Conservation (phyloP, 2,113 vertebrate species). For the Vulpes vulpes region DNA sequence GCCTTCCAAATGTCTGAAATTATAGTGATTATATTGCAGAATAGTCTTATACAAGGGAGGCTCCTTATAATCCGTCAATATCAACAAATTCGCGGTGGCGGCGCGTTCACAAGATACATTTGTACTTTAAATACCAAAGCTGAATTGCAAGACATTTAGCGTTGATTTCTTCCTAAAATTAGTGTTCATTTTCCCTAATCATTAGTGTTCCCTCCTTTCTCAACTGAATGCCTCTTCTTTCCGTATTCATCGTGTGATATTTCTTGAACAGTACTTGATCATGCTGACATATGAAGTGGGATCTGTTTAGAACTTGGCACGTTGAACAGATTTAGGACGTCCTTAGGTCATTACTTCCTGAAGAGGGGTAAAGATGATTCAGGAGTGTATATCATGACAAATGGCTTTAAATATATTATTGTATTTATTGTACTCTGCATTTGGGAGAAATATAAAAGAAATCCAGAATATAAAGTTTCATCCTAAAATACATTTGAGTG, state of each 20-base stretch:
- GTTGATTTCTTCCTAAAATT: conserved; percentile 44
- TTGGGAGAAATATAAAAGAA: conserved; percentile 12
- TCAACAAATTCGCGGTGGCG: conserved; percentile 8
- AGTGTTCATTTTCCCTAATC: background rate
- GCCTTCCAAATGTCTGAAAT: conserved; percentile 49
- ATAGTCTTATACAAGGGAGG: background rate
- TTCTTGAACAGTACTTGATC: background rate
- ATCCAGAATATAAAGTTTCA: background rate
- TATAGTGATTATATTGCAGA: conserved; percentile 61
- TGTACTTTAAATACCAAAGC: background rate
- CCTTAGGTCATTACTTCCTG: background rate
- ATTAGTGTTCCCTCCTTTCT: background rate
- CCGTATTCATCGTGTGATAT: background rate
- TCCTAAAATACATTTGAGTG: conserved; percentile 11
- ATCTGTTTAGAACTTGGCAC: background rate
- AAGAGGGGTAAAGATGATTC: conserved; percentile 5
- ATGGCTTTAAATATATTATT: background rate
- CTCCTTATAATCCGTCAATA: background rate
- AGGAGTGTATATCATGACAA: background rate
- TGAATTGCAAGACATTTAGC: background rate
- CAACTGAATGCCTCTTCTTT: background rate
- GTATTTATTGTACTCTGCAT: background rate
- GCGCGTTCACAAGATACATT: background rate
- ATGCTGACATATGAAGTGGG: background rate
- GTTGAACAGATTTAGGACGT: background rate